Percentiles rank a stretch among this genome's conserved stretches.
Conservation (phyloP, 2,113 vertebrate species). For the Leiothrix lutea region DNA sequence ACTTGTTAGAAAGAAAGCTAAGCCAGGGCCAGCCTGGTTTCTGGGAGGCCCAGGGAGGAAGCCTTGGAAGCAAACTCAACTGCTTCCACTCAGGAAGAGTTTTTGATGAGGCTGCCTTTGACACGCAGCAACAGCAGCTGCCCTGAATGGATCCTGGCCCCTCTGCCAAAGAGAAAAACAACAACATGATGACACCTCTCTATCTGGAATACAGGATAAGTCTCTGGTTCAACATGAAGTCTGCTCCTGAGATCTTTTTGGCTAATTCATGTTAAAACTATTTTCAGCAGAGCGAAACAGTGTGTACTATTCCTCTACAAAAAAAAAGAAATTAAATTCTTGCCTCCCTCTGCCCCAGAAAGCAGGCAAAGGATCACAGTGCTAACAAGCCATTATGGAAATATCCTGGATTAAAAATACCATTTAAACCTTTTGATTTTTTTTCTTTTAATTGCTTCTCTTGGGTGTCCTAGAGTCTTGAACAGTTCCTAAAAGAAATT, state of each 20-base stretch:
- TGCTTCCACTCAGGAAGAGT: background rate
- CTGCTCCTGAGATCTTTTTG: background rate
- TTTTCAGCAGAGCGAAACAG: background rate
- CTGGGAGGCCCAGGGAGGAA: constrained; percentile 11
- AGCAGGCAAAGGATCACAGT: background rate
- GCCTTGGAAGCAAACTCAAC: background rate
- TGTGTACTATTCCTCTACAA: background rate
- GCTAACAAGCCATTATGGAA: background rate
- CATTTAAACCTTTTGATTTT: background rate
- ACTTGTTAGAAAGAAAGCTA: background rate
- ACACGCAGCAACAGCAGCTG: background rate
- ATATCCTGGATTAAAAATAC: background rate
- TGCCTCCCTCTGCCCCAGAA: background rate
- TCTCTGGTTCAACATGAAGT: background rate
- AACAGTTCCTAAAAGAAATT: background rate
- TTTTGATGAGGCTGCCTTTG: background rate
- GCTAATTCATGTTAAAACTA: background rate
- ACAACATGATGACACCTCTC: background rate
- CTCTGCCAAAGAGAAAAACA: background rate
- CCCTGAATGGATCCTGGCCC: background rate
- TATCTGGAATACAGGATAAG: background rate
- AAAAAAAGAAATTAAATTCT: background rate
- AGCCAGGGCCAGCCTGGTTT: background rate
- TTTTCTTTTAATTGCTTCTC: background rate
- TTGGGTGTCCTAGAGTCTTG: background rate